Base-by-base conservation (phyloP, 2,113 vertebrate species). In the Tapirus terrestris region DNA sequence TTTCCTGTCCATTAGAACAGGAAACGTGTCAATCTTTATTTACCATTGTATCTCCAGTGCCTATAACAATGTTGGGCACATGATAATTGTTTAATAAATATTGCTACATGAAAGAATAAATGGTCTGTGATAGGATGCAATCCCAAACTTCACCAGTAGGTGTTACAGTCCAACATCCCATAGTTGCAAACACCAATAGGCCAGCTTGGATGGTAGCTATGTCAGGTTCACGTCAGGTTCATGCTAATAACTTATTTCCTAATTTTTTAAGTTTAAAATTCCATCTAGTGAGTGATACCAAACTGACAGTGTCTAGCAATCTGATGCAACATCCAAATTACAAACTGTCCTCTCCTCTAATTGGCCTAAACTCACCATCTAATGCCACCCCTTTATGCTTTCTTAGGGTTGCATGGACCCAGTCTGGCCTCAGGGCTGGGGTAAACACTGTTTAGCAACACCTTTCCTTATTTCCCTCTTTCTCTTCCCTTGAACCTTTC, bases 191-290 rank as follows among this genome's bases (percentile, higher is more conserved):
- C 8, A 12, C 2, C 18, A 33, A 13, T 6, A 17, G 4, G 14
- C 33, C 36, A 31, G 11, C 5, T 63, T 58, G 43, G 43, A 88
- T 70, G 20, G 36, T 5, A 51, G 14, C 20, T 61, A 48, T 12
- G 20, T 68, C 48, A 84, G 25, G 5, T 2, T 94, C 36, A 48
- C 10, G 20, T 68, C 48, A 84, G 25, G 5, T 2, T 94, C 36
- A 9, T 36, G 53, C 39, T 63, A 87, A 65, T 76, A 63, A 73
- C 79, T 67, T 89, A 60, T 43, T 81, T 83, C 45, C 51, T 91
- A 10, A 31, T 36, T 87, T 84, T 84, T 80, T 51, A 82, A 85
- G 36, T 81, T 87, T 95, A 81, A 90, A 92, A 86, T 87, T 51
- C 27, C 31, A 51, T 43, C 39, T 29, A 88, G 29, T 17, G n/a